These are phyloP conservation scores for Uloborus plumipes DNA, from an alignment of 2,888 invertebrate genomes.

Conservation along the genomic window DNA sequence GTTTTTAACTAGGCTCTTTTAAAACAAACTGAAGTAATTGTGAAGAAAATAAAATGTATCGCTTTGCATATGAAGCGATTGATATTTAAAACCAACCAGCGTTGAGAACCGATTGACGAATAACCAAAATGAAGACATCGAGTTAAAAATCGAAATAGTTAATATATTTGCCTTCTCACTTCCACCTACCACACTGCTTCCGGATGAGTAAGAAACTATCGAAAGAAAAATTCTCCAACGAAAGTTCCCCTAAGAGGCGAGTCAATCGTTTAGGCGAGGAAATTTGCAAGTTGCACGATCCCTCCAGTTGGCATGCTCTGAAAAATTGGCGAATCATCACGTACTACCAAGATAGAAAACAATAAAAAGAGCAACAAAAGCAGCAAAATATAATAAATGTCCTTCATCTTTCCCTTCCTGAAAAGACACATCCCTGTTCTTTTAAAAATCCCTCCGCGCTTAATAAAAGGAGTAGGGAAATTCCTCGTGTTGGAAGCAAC, in stretches of 20 bases:
- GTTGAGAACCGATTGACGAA: too few species aligned
- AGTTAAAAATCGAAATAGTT: too few species aligned
- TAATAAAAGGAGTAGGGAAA: constrained; percentile 29
- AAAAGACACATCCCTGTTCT: constrained; percentile 34
- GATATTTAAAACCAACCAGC: too few species aligned
- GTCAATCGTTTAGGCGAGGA: not conserved
- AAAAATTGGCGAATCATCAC: constrained; percentile 14
- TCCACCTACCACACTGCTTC: too few species aligned
- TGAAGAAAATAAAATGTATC: too few species aligned
- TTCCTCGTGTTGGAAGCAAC: constrained; percentile 15
- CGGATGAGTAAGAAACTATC: too few species aligned
- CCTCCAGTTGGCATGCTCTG: not conserved
- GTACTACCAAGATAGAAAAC: constrained; percentile 6
- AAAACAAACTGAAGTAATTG: not conserved
- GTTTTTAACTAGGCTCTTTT: not conserved
- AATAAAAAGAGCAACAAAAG: constrained; percentile 19
- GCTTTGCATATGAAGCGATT: too few species aligned
- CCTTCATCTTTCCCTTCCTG: constrained; percentile 7
- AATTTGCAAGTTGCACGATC: constrained; percentile 4
- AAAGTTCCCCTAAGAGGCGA: too few species aligned
- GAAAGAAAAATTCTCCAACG: too few species aligned
- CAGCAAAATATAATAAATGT: constrained; percentile 31
- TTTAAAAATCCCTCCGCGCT: not conserved
- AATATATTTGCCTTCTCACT: too few species aligned
- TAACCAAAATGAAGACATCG: too few species aligned